Evolutionary conservation across 1,140 invertebrate genomes (phyloP).

Genomic region (Orius insidiosus): DNA sequence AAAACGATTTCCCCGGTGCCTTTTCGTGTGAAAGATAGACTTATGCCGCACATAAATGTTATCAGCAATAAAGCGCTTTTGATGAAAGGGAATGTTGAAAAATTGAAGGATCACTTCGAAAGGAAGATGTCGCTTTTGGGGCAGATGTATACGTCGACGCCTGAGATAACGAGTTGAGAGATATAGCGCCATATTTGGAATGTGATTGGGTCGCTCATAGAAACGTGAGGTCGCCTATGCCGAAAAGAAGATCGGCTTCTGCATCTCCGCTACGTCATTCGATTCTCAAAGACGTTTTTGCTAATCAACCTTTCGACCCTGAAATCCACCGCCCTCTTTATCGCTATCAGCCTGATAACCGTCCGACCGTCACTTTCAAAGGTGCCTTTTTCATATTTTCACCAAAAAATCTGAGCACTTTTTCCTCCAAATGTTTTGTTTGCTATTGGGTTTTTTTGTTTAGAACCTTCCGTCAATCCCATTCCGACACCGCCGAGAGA

Average conservation of each 20-base stretch:
- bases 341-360: conserved; percentile 45
- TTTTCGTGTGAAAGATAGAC: conserved; percentile 45
- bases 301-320: conserved; percentile 52
- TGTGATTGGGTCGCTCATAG: conserved; percentile 59
- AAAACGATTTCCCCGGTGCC: conserved; percentile 44
- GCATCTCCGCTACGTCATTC: conserved; percentile 30
- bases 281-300: conserved; percentile 47
- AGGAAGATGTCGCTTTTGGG: conserved; percentile 44
- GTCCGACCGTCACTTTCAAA: conserved; percentile 56
- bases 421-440: no score
- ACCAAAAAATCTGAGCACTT: no score
- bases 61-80: conserved; percentile 65
- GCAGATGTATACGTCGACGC: conserved; percentile 63
- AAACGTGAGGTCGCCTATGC: conserved; percentile 31
- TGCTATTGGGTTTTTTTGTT: conserved; percentile 15
- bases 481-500: conserved; percentile 14
- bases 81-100: conserved; percentile 44
- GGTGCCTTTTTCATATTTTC: conserved; percentile 32
- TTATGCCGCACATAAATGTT: conserved; percentile 74
- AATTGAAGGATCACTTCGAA: conserved; percentile 50
- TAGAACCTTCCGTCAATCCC: conserved; percentile 14
- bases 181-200: conserved; percentile 55
- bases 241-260: conserved; percentile 27
- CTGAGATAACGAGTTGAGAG: conserved; percentile 55
- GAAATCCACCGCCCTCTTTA: conserved; percentile 52